phyloP scores from a whole-genome alignment of 2,888 invertebrate species.

The Steinernema scapterisci region DNA sequence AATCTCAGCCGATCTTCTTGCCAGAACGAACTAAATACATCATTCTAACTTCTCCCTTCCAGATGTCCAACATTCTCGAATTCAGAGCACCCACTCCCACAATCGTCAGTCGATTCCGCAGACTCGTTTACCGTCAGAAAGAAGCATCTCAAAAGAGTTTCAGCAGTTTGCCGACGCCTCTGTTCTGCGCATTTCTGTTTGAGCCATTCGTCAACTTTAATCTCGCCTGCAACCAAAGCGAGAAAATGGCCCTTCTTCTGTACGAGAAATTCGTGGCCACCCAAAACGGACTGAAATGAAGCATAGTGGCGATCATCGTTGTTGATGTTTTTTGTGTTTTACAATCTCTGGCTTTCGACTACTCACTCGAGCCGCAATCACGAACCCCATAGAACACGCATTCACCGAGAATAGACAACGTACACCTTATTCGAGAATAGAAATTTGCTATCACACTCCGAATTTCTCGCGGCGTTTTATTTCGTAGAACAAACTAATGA shows the following conservation, averaged over 20 bases:
- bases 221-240: background rate
- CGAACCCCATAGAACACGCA: too few relatives aligned
- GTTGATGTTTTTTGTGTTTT: too few relatives aligned
- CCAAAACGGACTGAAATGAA: background rate
- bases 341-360: too few relatives aligned
- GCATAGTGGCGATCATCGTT: too few relatives aligned
- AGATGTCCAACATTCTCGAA: background rate
- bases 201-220: conserved; percentile 7
- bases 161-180: background rate
- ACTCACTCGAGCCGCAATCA: too few relatives aligned
- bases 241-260: background rate
- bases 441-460: too few relatives aligned
- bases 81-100: background rate
- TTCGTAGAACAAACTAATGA: too few relatives aligned
- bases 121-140: background rate
- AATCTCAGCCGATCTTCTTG: too few relatives aligned
- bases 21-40: too few relatives aligned
- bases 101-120: background rate
- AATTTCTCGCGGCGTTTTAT: too few relatives aligned
- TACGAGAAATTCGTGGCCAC: background rate
- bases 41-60: background rate
- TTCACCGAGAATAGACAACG: too few relatives aligned
- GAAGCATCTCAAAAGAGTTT: background rate
- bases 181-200: conserved; percentile 19
- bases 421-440: too few relatives aligned